A percentile compares a stretch with the other conserved stretches of the same genome.
Conservation (phyloP, 2,113 vertebrate genomes). For the Myanophis thanlyinensis region DNA sequence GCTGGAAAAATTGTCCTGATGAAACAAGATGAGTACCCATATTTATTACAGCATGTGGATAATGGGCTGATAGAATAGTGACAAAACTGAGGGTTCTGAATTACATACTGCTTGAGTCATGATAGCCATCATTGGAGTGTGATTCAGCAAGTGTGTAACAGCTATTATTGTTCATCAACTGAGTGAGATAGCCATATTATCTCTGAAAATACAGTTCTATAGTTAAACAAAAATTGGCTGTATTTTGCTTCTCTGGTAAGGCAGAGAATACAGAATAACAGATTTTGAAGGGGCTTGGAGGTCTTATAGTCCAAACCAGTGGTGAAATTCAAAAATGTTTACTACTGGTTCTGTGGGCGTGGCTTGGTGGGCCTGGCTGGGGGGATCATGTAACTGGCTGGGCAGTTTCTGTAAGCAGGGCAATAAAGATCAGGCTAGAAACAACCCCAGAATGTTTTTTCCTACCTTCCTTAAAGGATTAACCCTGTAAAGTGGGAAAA, state of each 20-base stretch:
- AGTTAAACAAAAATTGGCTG: accelerated
- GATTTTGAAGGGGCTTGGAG: neutral
- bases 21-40: constrained; percentile 22
- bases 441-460: no score
- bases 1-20: neutral
- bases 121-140: neutral
- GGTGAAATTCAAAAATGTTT: no score
- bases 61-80: neutral
- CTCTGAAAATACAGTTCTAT: neutral
- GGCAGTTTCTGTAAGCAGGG: no score
- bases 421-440: no score
- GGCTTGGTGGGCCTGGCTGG: no score
- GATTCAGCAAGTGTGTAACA: constrained; percentile 4
- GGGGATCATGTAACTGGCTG: no score
- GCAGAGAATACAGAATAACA: neutral
- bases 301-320: neutral
- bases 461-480: no score
- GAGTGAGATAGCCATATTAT: neutral
- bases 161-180: constrained; percentile 43
- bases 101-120: neutral
- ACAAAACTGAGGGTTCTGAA: neutral
- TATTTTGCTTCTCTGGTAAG: neutral
- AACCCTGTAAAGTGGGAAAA: no score
- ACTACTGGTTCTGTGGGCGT: no score
- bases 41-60: constrained; percentile 12